Conservation (phyloP, 2,888 invertebrate genomes). For the Nineta flava region DNA sequence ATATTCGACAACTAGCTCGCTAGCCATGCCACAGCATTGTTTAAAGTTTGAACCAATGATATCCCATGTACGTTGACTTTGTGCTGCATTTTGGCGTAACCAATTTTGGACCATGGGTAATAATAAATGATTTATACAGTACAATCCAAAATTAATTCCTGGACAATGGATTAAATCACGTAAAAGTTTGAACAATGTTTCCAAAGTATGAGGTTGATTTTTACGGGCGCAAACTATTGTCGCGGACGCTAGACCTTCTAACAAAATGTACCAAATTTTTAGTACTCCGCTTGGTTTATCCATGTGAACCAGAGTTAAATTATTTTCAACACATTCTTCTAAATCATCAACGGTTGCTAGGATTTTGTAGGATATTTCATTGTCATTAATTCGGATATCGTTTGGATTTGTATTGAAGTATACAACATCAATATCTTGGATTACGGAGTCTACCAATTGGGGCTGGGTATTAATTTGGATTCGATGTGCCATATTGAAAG, state of each 20-base stretch:
- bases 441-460: constrained; percentile 70
- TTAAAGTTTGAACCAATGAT: constrained; percentile 79
- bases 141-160: constrained; percentile 77
- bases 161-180: constrained; percentile 62
- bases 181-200: constrained; percentile 71
- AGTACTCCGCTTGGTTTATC: constrained; percentile 70
- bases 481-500: constrained; percentile 77
- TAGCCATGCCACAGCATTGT: constrained; percentile 85
- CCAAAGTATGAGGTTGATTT: constrained; percentile 72
- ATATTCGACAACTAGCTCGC: constrained; percentile 79
- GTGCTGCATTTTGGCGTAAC: constrained; percentile 52
- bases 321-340: constrained; percentile 28
- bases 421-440: constrained; percentile 58
- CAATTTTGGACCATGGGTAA: constrained; percentile 88
- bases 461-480: constrained; percentile 62
- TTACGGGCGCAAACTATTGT: constrained; percentile 61
- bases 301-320: constrained; percentile 43
- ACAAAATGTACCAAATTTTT: constrained; percentile 77
- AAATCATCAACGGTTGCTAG: constrained; percentile 33
- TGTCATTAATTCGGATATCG: constrained; percentile 32
- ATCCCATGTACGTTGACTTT: constrained; percentile 55
- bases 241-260: constrained; percentile 73
- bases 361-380: constrained; percentile 46
- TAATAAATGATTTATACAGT: constrained; percentile 81
- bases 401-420: constrained; percentile 51